Conservation (phyloP, 1,140 invertebrate genomes). For the Bicyclus anynana region DNA sequence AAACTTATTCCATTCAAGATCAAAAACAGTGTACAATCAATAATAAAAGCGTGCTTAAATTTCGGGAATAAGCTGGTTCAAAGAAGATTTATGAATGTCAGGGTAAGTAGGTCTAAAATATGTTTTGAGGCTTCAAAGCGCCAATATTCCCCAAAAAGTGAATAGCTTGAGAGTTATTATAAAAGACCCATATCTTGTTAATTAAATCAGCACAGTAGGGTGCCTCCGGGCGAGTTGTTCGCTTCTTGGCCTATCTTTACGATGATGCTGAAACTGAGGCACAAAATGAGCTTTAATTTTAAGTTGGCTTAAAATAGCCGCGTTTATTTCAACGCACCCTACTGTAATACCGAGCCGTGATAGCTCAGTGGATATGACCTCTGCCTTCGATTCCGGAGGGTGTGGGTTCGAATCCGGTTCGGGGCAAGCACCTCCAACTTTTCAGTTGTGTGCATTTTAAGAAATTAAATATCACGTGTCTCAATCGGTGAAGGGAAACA, state of each 20-base stretch:
- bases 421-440: too few relatives aligned
- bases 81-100: neutral
- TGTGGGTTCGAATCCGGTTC: too few relatives aligned
- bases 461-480: too few relatives aligned
- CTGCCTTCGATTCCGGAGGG: too few relatives aligned
- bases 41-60: neutral
- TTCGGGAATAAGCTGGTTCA: neutral
- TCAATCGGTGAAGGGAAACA: too few relatives aligned
- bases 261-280: conserved; percentile 62
- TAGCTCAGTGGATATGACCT: too few relatives aligned
- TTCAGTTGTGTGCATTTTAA: too few relatives aligned
- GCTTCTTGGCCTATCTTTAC: conserved; percentile 53
- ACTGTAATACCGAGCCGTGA: too few relatives aligned
- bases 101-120: conserved; percentile 6
- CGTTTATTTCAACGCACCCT: conserved; percentile 45
- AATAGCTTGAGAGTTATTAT: conserved; percentile 52
- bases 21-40: neutral
- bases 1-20: neutral
- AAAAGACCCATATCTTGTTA: conserved; percentile 74
- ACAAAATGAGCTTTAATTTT: conserved; percentile 64
- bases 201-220: conserved; percentile 72
- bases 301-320: conserved; percentile 54
- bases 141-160: conserved; percentile 59
- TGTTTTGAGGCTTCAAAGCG: conserved; percentile 18
- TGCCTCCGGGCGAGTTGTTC: conserved; percentile 47